These are phyloP conservation scores for Zaprionus ornatus DNA, from an alignment of 1,140 invertebrate species.

Conservation along the genomic window DNA sequence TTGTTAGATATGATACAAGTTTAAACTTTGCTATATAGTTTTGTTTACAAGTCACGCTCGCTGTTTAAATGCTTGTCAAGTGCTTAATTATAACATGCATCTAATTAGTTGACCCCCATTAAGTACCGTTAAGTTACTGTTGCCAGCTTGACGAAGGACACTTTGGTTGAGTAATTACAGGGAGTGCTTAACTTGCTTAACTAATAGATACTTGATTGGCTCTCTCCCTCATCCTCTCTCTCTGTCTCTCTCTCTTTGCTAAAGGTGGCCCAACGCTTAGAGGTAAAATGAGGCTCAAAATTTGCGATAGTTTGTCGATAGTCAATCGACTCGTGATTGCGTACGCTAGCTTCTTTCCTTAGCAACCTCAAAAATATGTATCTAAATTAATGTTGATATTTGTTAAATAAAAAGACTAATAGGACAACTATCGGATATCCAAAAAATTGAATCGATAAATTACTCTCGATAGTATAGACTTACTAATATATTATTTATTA, in stretches of 20 bases:
- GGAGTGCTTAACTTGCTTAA: background rate
- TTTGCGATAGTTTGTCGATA: background rate
- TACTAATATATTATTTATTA: too few relatives aligned
- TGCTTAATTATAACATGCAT: slow-evolving; percentile 24
- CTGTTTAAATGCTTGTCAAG: slow-evolving; percentile 31
- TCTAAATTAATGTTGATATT: too few relatives aligned
- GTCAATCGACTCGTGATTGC: background rate
- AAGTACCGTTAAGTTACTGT: background rate
- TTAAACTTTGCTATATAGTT: slow-evolving; percentile 31
- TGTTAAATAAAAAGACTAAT: too few relatives aligned
- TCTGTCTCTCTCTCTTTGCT: background rate
- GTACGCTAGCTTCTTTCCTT: too few relatives aligned
- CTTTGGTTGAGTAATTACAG: background rate
- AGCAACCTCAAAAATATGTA: too few relatives aligned
- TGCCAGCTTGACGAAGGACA: background rate
- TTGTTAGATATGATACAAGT: slow-evolving; percentile 38
- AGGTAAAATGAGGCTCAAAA: background rate
- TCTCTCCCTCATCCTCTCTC: too few relatives aligned
- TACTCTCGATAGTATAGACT: too few relatives aligned
- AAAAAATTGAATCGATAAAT: too few relatives aligned
- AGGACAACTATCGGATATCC: too few relatives aligned
- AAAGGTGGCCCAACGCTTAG: background rate
- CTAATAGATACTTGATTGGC: slow-evolving; percentile 4
- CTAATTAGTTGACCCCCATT: slow-evolving; percentile 35
- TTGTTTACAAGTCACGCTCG: slow-evolving; percentile 19